Evolutionary conservation across 2,797 vertebrate species (phyloP).

Genomic region (Paedocypris micromegethes): DNA sequence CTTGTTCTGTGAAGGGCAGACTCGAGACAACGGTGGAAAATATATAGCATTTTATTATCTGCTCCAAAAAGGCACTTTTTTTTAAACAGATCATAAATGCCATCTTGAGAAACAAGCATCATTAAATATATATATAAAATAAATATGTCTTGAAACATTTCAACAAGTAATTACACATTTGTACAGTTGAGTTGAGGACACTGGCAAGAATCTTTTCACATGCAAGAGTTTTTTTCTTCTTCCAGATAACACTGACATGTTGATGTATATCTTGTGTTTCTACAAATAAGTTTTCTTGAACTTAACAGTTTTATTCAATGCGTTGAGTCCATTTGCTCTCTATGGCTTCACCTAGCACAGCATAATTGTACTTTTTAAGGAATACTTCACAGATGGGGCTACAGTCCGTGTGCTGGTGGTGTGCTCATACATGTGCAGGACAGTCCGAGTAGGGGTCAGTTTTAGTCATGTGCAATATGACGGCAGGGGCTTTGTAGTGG

Average conservation of each 20-base stretch:
- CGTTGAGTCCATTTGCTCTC: constrained; percentile 45
- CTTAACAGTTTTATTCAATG: too few relatives aligned
- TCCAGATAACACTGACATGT: constrained; percentile 38
- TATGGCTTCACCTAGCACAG: constrained; percentile 42
- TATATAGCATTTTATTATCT: constrained; percentile 69
- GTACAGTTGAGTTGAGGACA: constrained; percentile 45
- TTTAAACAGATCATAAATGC: constrained; percentile 59
- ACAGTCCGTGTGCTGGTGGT: constrained; percentile 22
- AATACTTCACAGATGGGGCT: constrained; percentile 30
- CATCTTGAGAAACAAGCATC: constrained; percentile 57
- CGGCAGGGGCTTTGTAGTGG: constrained; percentile 88
- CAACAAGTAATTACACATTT: constrained; percentile 43
- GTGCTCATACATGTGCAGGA: constrained; percentile 83
- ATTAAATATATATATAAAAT: constrained; percentile 77
- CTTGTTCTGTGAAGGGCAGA: neutral
- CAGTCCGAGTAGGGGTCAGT: constrained; percentile 87
- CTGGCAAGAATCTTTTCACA: constrained; percentile 39
- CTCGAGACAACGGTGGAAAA: constrained; percentile 39
- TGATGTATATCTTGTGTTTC: too few relatives aligned
- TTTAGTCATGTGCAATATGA: constrained; percentile 90
- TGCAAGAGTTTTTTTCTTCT: constrained; percentile 39
- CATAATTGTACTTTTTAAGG: too few relatives aligned
- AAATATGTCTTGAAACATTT: constrained; percentile 38
- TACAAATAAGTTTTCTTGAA: too few relatives aligned
- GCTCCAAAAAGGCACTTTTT: constrained; percentile 67